phyloP scores from a whole-genome alignment of 2,797 vertebrate genomes.

The Emydoidea blandingii region DNA sequence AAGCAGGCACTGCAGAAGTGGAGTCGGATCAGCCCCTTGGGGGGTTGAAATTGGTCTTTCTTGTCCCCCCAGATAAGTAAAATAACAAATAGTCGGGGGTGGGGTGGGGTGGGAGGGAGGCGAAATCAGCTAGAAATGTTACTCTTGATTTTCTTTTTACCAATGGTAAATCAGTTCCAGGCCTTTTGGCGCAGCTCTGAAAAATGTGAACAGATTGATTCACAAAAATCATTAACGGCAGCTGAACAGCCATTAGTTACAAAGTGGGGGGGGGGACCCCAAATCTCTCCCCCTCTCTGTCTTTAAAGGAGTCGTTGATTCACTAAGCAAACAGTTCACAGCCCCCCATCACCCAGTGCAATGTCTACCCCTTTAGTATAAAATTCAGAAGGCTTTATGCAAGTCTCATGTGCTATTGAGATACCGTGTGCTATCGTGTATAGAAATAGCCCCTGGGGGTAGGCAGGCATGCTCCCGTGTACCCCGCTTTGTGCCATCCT shows the following conservation, averaged over 20 bases:
- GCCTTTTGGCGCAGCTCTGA: background rate
- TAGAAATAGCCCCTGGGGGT: constrained; percentile 59
- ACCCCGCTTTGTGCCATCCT: constrained; percentile 39
- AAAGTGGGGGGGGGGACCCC: background rate
- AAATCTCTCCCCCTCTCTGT: background rate
- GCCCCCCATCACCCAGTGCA: constrained; percentile 26
- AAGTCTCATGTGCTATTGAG: constrained; percentile 59
- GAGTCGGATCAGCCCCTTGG: background rate
- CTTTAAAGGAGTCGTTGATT: constrained; percentile 58
- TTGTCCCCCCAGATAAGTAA: constrained; percentile 56
- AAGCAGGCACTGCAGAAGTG: background rate
- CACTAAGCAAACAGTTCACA: constrained; percentile 51
- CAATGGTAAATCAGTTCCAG: constrained; percentile 71
- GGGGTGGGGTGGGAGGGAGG: background rate
- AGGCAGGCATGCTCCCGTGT: background rate
- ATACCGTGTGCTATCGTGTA: constrained; percentile 58
- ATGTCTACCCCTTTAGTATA: constrained; percentile 43
- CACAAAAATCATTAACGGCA: constrained; percentile 63
- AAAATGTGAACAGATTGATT: constrained; percentile 35
- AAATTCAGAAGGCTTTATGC: constrained; percentile 49
- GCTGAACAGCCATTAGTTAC: constrained; percentile 58
- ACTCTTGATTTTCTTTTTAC: constrained; percentile 69
- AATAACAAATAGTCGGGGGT: constrained; percentile 47
- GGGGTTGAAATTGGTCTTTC: background rate
- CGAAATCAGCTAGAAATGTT: constrained; percentile 70